Percentiles rank a stretch among this genome's conserved stretches.
These are phyloP conservation scores for Hippocampus kuda DNA, from an alignment of 2,797 vertebrate species.

Conservation along the genomic window DNA sequence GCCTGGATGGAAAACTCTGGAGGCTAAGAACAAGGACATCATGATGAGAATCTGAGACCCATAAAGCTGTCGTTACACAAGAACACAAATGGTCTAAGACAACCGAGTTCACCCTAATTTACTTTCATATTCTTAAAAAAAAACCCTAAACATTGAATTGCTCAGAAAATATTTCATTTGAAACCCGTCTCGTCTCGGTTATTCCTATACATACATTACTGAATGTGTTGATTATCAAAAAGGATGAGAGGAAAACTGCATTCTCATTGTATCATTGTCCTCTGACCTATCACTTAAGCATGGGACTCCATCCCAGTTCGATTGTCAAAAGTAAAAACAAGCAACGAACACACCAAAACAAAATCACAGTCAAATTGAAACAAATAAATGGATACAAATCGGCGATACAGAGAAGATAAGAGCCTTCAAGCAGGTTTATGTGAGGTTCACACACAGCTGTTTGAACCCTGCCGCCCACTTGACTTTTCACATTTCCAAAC, in stretches of 20 bases:
- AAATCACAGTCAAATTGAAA: too few relatives aligned
- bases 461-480: conserved; percentile 20
- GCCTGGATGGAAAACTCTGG: background rate
- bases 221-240: too few relatives aligned
- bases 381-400: too few relatives aligned
- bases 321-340: too few relatives aligned
- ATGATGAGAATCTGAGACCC: conserved; percentile 2
- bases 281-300: too few relatives aligned
- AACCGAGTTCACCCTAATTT: conserved; percentile 11
- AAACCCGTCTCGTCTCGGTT: too few relatives aligned
- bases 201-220: too few relatives aligned
- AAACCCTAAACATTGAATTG: background rate
- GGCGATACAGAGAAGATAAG: conserved; percentile 1
- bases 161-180: background rate
- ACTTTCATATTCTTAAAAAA: conserved; percentile 6
- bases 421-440: conserved; percentile 14
- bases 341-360: too few relatives aligned
- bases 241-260: too few relatives aligned
- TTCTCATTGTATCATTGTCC: too few relatives aligned
- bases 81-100: conserved; percentile 6
- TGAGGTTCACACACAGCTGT: conserved; percentile 34
- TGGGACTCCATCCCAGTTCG: too few relatives aligned
- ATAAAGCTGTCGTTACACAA: conserved; percentile 12
- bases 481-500: conserved; percentile 34
- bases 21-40: background rate